phyloP scores from a whole-genome alignment of 1,140 invertebrate species.

The Macrotrachela quadricornifera region DNA sequence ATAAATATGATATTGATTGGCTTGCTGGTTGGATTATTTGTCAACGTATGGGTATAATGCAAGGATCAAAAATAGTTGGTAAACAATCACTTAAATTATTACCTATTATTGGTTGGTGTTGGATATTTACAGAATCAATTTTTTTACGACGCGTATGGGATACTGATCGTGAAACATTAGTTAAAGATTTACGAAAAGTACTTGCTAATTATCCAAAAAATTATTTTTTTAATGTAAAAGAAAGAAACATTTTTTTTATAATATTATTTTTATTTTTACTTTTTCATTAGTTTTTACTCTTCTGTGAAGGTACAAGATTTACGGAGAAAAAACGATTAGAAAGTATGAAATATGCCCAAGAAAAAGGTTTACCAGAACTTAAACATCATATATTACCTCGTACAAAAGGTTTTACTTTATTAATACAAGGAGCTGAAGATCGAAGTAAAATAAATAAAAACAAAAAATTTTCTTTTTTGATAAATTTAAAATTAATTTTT shows the following conservation, averaged over 20 bases:
- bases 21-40: constrained; percentile 58
- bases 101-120: constrained; percentile 76
- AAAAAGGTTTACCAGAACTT: constrained; percentile 57
- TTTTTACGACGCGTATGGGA: constrained; percentile 74
- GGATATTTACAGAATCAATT: constrained; percentile 75
- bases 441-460: background rate
- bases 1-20: constrained; percentile 86
- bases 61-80: constrained; percentile 82
- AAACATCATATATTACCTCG: constrained; percentile 77
- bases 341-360: constrained; percentile 60
- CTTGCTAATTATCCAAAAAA: constrained; percentile 47
- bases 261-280: background rate
- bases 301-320: constrained; percentile 78
- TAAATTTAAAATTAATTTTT: background rate
- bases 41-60: background rate
- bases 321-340: constrained; percentile 63
- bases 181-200: constrained; percentile 47
- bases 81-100: constrained; percentile 73
- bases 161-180: constrained; percentile 59
- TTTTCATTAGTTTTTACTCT: constrained; percentile 53
- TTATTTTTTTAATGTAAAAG: constrained; percentile 23
- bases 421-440: background rate
- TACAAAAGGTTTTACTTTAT: constrained; percentile 54
- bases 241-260: background rate
- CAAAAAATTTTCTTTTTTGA: background rate